Percentiles rank a stretch among this genome's conserved stretches.
These are phyloP conservation scores for Poeciliopsis turrubarensis DNA, from an alignment of 2,113 vertebrate genomes.

Conservation along the genomic window DNA sequence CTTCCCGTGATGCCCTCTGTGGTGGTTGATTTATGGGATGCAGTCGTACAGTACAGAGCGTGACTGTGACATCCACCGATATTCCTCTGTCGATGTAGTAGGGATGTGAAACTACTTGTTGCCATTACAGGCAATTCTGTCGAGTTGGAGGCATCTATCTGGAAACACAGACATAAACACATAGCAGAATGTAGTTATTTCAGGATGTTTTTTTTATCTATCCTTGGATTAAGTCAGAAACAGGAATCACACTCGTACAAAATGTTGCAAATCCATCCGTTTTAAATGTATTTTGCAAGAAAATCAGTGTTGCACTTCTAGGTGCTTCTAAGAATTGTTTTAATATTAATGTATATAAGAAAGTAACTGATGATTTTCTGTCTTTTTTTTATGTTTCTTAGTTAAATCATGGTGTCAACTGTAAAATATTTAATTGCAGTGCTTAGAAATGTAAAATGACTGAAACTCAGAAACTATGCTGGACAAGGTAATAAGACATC, in stretches of 20 bases:
- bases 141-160: neutral
- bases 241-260: neutral
- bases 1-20: neutral
- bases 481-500: no score
- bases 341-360: no score
- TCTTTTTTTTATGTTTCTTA: no score
- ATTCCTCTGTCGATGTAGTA: neutral
- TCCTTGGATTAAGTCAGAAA: neutral
- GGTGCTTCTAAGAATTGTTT: no score
- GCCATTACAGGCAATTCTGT: neutral
- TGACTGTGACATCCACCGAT: neutral
- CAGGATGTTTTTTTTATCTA: neutral
- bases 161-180: neutral
- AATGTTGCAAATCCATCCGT: neutral
- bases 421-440: no score
- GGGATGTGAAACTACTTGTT: neutral
- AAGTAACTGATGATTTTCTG: no score
- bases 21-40: constrained; percentile 8
- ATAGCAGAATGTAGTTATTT: neutral
- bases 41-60: neutral
- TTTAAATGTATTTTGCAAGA: neutral
- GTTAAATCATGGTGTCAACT: no score
- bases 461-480: no score
- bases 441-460: no score
- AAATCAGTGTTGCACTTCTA: no score